Evolutionary conservation across 2,113 vertebrate genomes (phyloP).

Genomic region (Syngnathus typhle): DNA sequence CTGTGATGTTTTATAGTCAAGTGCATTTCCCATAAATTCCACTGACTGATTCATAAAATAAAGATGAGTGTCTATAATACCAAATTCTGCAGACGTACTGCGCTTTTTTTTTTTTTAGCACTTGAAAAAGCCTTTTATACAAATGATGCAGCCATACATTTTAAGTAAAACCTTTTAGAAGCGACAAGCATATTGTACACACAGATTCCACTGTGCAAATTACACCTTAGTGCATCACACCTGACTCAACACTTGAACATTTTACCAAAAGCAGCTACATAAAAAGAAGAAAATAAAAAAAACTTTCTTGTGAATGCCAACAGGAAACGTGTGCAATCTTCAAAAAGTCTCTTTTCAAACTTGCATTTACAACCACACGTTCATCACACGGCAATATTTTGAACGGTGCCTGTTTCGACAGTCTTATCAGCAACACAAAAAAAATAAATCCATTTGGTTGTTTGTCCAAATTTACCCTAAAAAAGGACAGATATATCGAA

Average conservation of each 20-base stretch:
- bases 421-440: not conserved
- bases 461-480: not conserved
- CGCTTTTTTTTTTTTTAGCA: not conserved
- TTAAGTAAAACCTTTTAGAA: not conserved
- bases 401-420: not conserved
- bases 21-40: not conserved
- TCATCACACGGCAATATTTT: not conserved
- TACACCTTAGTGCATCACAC: not conserved
- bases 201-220: not conserved
- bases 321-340: not conserved
- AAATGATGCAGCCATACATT: not conserved
- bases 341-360: not conserved
- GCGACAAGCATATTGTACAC: not conserved
- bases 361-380: not conserved
- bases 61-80: not conserved
- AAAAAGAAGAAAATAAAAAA: not conserved
- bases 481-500: not conserved
- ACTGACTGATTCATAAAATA: not conserved
- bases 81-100: not conserved
- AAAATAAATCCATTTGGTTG: not conserved
- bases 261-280: not conserved
- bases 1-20: not conserved
- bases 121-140: not conserved
- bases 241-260: not conserved
- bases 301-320: too few relatives aligned